Percentiles rank a stretch among this genome's conserved stretches.
phyloP scores from a whole-genome alignment of 2,888 invertebrate species.

The Pheosia tremula region DNA sequence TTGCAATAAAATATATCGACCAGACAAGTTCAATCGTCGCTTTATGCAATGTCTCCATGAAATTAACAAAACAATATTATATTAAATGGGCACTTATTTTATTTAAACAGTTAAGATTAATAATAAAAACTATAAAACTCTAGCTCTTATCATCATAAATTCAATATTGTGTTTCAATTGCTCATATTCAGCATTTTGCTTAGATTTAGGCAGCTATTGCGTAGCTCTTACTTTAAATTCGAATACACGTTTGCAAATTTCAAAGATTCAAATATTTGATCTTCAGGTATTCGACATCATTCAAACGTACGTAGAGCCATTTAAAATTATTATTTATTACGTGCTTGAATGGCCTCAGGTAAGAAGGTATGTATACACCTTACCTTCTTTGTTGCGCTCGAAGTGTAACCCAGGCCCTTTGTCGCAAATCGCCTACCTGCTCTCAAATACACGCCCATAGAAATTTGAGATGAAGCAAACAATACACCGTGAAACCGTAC shows the following conservation, averaged over 20 bases:
- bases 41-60: background rate
- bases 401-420: constrained; percentile 33
- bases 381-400: constrained; percentile 38
- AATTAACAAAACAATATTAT: background rate
- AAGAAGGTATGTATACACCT: constrained; percentile 33
- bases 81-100: background rate
- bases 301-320: constrained; percentile 14
- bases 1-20: background rate
- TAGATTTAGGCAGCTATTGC: background rate
- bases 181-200: background rate
- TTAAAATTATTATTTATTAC: constrained; percentile 30
- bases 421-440: constrained; percentile 38
- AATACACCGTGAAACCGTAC: constrained; percentile 30
- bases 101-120: no score
- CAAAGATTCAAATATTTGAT: constrained; percentile 1
- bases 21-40: background rate
- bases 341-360: constrained; percentile 38
- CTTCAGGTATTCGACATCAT: constrained; percentile 5
- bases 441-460: constrained; percentile 31
- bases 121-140: no score
- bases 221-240: no score
- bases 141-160: no score
- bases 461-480: constrained; percentile 34
- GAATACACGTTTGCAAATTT: background rate
- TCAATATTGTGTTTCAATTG: no score